Evolutionary conservation across 2,888 invertebrate genomes (phyloP), one percentile per base, ranked within the genome.

Genomic region (Pantelozetes paolii): DNA sequence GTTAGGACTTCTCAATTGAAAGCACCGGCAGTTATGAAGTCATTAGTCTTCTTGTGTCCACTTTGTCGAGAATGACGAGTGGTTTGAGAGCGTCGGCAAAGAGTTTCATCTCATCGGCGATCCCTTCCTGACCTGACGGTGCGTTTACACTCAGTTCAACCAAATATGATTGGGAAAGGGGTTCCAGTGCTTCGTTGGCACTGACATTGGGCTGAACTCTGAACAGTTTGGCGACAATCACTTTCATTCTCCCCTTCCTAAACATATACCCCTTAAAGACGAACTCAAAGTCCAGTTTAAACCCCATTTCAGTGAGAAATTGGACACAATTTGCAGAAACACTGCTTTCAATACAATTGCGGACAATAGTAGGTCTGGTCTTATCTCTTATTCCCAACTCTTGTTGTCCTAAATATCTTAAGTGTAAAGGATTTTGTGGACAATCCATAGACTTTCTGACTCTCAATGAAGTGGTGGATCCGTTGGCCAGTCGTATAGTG

Each of bases 1-100:
- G n/a, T n/a, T 23, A 50, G 2, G 3, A 8, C n/a, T 50, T 5
- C n/a, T 50, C 20, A 23, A 50, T 50, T 59, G 59, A 36, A 9
- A 36, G 36, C 36, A 36, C 36, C 36, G 36, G 36, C 9, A 36
- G 36, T 8, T 5, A 36, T 36, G 36, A 36, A 5, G 36, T 36
- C 36, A 9, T 36, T 23, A 57, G 30, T 76, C 82, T 79, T 45
- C 83, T 78, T 74, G 92, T 93, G 84, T 95, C 95, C 71, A 94
- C 90, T 84, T 95, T 95, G 81, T 95, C 95, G 9, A 96, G 85
- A 78, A 91, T 90, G 3, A 95, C 94, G 11, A 95, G 85, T 0
- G 97, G 96, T 80, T 91, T 89, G 2, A 97, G 85, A 81, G 96
- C 95, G 81, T 97, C 96, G 0, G 96, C 93, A 84, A 97, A 95